These are phyloP conservation scores for Pocillopora damicornis DNA, from an alignment of 64 coral and sea anemone genomes.

Conservation along the genomic window DNA sequence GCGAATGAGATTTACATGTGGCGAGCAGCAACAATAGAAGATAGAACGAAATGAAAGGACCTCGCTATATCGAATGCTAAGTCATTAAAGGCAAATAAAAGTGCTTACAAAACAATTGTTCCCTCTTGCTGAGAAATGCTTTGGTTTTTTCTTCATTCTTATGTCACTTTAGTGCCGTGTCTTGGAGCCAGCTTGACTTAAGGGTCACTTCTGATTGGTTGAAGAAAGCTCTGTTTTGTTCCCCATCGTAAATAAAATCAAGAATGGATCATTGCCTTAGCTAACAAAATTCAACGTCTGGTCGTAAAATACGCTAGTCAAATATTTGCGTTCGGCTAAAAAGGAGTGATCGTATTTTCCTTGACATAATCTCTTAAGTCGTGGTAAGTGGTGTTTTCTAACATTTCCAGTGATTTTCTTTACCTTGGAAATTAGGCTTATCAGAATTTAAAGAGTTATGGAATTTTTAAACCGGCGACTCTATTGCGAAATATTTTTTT, in stretches of 20 bases:
- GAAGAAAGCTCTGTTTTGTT: neutral
- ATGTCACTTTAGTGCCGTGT: neutral
- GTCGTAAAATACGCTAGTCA: conserved; percentile 14
- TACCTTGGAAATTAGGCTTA: neutral
- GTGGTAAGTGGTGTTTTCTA: neutral
- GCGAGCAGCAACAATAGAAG: neutral
- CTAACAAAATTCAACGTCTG: neutral
- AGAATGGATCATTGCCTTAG: neutral
- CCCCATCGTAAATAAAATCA: neutral
- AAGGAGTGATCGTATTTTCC: neutral
- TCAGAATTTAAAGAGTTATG: neutral
- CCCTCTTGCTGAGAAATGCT: conserved; percentile 1
- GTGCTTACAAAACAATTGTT: conserved; percentile 6
- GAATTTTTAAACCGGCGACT: no score
- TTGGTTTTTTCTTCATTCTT: conserved; percentile 6
- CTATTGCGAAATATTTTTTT: no score
- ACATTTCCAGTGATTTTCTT: neutral
- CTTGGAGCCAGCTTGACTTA: neutral
- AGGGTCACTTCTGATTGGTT: neutral
- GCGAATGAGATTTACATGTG: conserved; percentile 19
- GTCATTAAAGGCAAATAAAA: conserved; percentile 12
- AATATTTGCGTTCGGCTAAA: conserved; percentile 17
- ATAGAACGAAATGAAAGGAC: conserved; percentile 12
- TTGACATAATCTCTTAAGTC: neutral
- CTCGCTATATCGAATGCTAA: neutral